Base-by-base conservation (phyloP, 1,140 invertebrate species). In the Protaetia brevitarsis region DNA sequence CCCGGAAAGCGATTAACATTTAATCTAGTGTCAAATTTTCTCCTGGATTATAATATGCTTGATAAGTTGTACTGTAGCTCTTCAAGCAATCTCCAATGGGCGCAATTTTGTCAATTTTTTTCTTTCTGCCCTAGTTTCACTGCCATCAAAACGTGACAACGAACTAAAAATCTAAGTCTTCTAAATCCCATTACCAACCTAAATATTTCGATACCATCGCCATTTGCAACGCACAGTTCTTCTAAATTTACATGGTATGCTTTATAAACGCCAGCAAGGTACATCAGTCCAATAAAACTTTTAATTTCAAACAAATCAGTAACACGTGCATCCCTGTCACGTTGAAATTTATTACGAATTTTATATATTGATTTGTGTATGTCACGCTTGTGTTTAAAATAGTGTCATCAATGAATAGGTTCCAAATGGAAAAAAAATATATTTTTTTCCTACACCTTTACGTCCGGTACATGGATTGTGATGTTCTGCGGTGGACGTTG, bases 1-100 rank as follows among this genome's bases (percentile, higher is more conserved):
- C 81, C 59, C 77, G 59, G 67, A 80, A 82, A 8, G 64, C 65
- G 63, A 74, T 75, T n/a, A n/a, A n/a, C n/a, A n/a, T n/a, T n/a
- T n/a, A n/a, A n/a, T n/a, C n/a, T n/a, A n/a, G n/a, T n/a, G 74
- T 79, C 5, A 77, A 66, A 16, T 71, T 70, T 66, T 77, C 72
- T 51, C 67, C 64, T n/a, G 69, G 63, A 30, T 68, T 66, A 60
- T 77, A 79, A 2, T 69, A 74, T 78, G 74, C 70, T 45, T 76
- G 64, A 68, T 74, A 80, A 3, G 73, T 77, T 7, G 67, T 3
- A 10, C 75, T 71, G 66, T 80, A 77, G 5, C 57, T 37, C 57
- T 79, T 71, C 68, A 77, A 80, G 6, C 79, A n/a, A 41, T 76
- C 66, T 34, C 76, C 56, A 41, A 80, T 74, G 6, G 75, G 71